Conservation (phyloP, 2,888 invertebrate genomes). For the Sinentomon sp. region DNA sequence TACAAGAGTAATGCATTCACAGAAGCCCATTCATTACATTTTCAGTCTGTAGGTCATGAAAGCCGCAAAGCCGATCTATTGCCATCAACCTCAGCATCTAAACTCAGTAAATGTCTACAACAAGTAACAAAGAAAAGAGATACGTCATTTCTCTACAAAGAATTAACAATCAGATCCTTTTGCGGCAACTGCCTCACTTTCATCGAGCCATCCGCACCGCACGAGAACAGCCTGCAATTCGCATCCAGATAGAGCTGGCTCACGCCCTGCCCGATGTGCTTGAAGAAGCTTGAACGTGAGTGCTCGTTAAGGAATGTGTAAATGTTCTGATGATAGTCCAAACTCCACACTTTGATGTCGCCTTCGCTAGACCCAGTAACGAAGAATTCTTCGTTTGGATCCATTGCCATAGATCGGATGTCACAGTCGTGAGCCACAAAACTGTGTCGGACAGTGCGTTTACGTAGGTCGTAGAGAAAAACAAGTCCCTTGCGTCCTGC, state of each 20-base stretch:
- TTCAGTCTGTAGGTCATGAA: too few relatives aligned
- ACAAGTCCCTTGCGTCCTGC: slow-evolving; percentile 93
- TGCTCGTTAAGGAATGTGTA: slow-evolving; percentile 81
- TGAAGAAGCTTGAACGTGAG: slow-evolving; percentile 83
- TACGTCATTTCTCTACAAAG: too few relatives aligned
- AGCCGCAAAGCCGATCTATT: too few relatives aligned
- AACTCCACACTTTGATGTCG: slow-evolving; percentile 82
- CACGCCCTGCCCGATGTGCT: slow-evolving; percentile 87
- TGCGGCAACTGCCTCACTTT: slow-evolving; percentile 82
- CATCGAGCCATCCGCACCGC: slow-evolving; percentile 96
- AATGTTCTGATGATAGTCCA: slow-evolving; percentile 57
- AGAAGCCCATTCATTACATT: too few relatives aligned
- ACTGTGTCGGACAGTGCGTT: slow-evolving; percentile 56
- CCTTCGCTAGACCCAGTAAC: slow-evolving; percentile 84
- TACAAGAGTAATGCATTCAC: too few relatives aligned
- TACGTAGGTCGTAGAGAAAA: slow-evolving; percentile 80
- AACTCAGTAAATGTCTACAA: too few relatives aligned
- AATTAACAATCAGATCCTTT: too few relatives aligned
- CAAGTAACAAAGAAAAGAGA: too few relatives aligned
- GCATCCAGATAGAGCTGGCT: slow-evolving; percentile 81
- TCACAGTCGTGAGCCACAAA: slow-evolving; percentile 61
- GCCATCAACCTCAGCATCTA: too few relatives aligned
- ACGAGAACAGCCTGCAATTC: slow-evolving; percentile 72
- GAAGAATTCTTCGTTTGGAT: slow-evolving; percentile 85
- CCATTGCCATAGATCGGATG: slow-evolving; percentile 77